Evolutionary conservation across 2,888 invertebrate genomes (phyloP), one percentile per base, ranked within the genome.

Genomic region (Drosophila nr. perissopoda): DNA sequence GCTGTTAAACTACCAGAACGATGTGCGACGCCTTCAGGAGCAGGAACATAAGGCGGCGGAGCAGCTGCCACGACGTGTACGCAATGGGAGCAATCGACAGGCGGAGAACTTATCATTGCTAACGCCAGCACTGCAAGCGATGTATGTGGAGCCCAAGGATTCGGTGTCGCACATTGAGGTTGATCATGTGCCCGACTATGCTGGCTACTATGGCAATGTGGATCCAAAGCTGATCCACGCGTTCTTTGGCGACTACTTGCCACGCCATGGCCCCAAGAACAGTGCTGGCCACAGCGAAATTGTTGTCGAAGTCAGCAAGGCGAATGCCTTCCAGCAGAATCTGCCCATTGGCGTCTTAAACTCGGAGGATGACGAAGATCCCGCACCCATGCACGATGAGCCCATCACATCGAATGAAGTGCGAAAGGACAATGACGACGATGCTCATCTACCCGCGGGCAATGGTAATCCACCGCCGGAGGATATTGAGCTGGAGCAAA

Each of bases 241-340:
- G 0, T 85, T 85, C 73, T 85, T 85, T 36, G 54, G 66, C 0
- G 84, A 85, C 2, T 79, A 67, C 33, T 21, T 87, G 70, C 87
- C 85, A 4, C 84, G 79, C 0, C 84, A 80, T 31, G 84, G 84
- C 5, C 21, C 61, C 11, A 59, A 67, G 13, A 72, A 29, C n/a
- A 10, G 57, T 31, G 57, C 45, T 4, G 85, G 82, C 61, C 75
- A 73, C 51, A 69, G 75, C 68, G 84, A 86, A 4, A 45, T 85
- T 10, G 52, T 84, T 0, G 75, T 84, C 60, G 84, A 85, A 27
- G 75, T 72, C 52, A 75, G 62, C 25, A 85, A 84, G 42, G 6
- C 65, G 5, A 76, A 61, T 29, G 48, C 57, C 1, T 85, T 85
- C 4, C 84, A 87, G 5, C 85, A 85, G 66, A 85, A 85, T n/a